These are phyloP conservation scores for Rhinella marina DNA, from an alignment of 2,797 vertebrate genomes.

Conservation along the genomic window DNA sequence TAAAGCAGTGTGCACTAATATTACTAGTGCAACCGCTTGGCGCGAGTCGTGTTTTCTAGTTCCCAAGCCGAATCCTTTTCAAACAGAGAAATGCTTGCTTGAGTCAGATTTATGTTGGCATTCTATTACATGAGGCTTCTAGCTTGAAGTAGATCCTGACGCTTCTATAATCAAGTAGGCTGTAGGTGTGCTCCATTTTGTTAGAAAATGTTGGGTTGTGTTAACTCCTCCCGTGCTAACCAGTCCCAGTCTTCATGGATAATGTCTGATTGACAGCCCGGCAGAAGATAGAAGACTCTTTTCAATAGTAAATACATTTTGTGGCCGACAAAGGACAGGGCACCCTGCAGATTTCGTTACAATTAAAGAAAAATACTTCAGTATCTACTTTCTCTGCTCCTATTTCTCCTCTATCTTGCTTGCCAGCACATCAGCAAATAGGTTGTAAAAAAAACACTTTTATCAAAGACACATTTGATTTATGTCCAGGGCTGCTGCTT, in stretches of 20 bases:
- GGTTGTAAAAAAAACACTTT: conserved; percentile 74
- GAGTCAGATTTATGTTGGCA: conserved; percentile 59
- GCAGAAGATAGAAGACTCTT: background rate
- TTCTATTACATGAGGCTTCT: conserved; percentile 55
- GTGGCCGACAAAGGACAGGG: conserved; percentile 61
- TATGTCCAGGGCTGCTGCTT: conserved; percentile 72
- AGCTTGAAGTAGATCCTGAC: conserved; percentile 46
- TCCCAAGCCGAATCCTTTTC: conserved; percentile 64
- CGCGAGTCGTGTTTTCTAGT: background rate
- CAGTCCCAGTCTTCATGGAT: background rate
- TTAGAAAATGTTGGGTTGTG: conserved; percentile 4
- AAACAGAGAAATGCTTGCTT: conserved; percentile 57
- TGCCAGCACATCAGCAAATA: conserved; percentile 70
- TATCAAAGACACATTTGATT: conserved; percentile 74
- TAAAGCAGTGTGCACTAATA: background rate
- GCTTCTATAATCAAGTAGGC: conserved; percentile 44
- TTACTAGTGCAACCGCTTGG: background rate
- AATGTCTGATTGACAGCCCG: background rate
- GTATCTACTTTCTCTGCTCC: conserved; percentile 69
- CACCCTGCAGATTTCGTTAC: background rate
- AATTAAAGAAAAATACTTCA: conserved; percentile 62
- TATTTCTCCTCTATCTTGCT: conserved; percentile 66
- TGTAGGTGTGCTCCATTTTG: conserved; percentile 28
- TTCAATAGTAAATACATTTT: conserved; percentile 65
- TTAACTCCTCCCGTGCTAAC: conserved; percentile 42